phyloP scores from a whole-genome alignment of 64 coral and sea anemone species.

The Stichodactyla helianthus region DNA sequence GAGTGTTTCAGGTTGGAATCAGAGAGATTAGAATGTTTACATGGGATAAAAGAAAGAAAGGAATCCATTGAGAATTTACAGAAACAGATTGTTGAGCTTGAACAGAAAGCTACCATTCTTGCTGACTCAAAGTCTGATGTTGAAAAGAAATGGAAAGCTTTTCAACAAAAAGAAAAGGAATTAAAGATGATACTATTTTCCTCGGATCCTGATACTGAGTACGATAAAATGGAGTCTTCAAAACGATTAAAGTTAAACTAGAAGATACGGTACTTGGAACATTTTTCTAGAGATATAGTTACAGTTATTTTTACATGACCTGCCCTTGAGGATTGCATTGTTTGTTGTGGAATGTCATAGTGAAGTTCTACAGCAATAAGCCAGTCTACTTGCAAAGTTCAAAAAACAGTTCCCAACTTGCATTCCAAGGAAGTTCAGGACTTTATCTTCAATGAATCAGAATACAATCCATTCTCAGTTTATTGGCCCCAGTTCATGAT shows the following conservation, averaged over 20 bases:
- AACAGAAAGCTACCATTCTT: neutral
- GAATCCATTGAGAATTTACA: neutral
- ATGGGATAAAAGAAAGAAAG: neutral
- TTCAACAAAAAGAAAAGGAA: neutral
- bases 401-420: too few relatives aligned
- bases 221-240: neutral
- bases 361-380: too few relatives aligned
- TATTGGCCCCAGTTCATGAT: too few relatives aligned
- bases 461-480: too few relatives aligned
- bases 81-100: neutral
- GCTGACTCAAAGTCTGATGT: slow-evolving; percentile 1
- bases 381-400: too few relatives aligned
- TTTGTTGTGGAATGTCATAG: too few relatives aligned
- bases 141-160: neutral
- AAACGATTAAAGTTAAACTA: neutral
- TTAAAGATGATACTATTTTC: neutral
- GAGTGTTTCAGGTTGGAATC: slow-evolving; percentile 11
- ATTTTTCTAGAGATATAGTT: neutral
- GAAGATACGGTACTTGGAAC: neutral
- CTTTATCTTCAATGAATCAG: too few relatives aligned
- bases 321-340: neutral
- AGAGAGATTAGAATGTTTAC: neutral
- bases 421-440: too few relatives aligned
- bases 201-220: neutral
- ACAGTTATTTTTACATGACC: neutral